Conservation (phyloP, 1,140 invertebrate genomes). For the Formica selysi region DNA sequence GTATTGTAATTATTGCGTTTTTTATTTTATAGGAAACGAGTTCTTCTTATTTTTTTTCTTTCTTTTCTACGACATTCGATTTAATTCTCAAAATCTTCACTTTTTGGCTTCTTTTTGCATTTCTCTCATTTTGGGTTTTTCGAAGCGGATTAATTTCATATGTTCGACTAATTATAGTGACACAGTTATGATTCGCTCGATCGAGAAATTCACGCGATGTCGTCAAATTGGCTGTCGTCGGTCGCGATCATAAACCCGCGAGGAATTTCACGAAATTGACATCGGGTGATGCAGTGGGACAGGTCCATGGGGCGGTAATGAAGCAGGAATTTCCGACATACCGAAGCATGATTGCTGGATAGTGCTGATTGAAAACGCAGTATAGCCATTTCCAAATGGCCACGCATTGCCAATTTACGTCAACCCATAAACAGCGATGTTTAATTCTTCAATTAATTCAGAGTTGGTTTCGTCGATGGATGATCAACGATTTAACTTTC, state of each 20-base stretch:
- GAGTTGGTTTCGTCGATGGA: not conserved
- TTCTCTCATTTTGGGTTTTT: not conserved
- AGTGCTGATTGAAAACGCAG: conserved; percentile 54
- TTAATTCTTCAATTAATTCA: conserved; percentile 50
- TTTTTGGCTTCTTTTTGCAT: not conserved
- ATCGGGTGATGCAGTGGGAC: conserved; percentile 49
- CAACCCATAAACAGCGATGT: conserved; percentile 53
- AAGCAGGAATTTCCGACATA: conserved; percentile 62
- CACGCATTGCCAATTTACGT: conserved; percentile 35
- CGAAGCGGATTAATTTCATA: not conserved
- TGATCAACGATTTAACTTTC: not conserved
- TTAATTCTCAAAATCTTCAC: not conserved
- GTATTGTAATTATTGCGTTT: not conserved
- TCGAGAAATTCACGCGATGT: conserved; percentile 47
- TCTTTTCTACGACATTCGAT: not conserved
- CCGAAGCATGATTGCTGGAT: conserved; percentile 53
- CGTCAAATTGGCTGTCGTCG: conserved; percentile 49
- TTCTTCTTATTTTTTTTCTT: not conserved
- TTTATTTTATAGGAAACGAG: not conserved
- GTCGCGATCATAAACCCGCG: conserved; percentile 54
- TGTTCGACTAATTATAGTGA: not conserved
- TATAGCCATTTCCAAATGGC: conserved; percentile 37
- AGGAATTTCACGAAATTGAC: conserved; percentile 60
- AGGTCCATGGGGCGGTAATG: conserved; percentile 43
- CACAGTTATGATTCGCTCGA: conserved; percentile 14